These are phyloP conservation scores for Bettongia penicillata DNA, from an alignment of 2,113 vertebrate genomes.

Conservation along the genomic window DNA sequence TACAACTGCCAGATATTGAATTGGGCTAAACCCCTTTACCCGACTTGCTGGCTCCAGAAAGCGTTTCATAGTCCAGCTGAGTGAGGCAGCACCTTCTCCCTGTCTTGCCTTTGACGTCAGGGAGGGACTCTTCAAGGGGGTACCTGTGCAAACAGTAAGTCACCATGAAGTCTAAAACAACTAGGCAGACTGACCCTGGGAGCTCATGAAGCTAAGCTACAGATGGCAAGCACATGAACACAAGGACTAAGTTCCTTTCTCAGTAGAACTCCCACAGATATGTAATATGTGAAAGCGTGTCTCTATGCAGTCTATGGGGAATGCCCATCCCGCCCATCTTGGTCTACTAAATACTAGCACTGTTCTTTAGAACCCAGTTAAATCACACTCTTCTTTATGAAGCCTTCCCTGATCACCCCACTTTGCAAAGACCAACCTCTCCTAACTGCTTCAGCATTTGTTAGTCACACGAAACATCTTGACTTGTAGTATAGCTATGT, in stretches of 20 bases:
- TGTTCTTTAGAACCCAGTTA: background rate
- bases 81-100: slow-evolving; percentile 82
- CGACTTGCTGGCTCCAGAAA: slow-evolving; percentile 89
- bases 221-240: background rate
- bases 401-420: background rate
- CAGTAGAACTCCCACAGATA: background rate
- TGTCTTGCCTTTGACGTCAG: slow-evolving; percentile 87
- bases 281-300: too few species aligned
- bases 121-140: slow-evolving; percentile 88
- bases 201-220: background rate
- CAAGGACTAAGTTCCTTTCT: background rate
- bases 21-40: slow-evolving; percentile 72
- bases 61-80: slow-evolving; percentile 90
- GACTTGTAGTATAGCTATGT: background rate
- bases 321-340: background rate
- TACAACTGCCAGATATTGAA: background rate
- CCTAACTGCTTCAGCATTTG: background rate
- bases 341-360: background rate
- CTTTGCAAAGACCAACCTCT: background rate
- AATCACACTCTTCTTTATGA: background rate
- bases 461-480: background rate
- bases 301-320: background rate
- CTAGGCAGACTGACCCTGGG: background rate
- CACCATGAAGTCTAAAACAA: slow-evolving; percentile 19
- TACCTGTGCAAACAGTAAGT: slow-evolving; percentile 81